Conservation (phyloP, 2,113 vertebrate genomes). For the Philantomba maxwellii region DNA sequence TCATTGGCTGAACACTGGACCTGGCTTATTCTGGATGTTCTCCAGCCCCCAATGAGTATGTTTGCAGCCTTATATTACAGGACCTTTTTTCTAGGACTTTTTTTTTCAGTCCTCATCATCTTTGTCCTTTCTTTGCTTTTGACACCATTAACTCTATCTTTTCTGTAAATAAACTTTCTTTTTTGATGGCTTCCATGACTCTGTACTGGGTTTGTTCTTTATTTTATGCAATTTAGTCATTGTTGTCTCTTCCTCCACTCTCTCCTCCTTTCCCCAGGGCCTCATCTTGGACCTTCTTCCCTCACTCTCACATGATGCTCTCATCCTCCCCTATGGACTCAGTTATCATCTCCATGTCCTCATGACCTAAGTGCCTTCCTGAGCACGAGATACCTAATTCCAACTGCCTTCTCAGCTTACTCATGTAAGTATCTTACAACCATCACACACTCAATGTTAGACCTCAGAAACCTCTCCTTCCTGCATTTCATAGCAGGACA, state of each 20-base stretch:
- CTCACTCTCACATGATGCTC: not conserved
- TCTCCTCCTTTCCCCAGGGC: not conserved
- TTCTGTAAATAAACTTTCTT: not conserved
- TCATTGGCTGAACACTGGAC: not conserved
- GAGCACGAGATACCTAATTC: not conserved
- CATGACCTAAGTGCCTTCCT: not conserved
- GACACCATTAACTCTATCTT: not conserved
- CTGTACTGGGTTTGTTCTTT: not conserved
- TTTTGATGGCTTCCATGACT: not conserved
- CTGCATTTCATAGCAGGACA: not conserved
- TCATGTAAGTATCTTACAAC: not conserved
- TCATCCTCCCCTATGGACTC: not conserved
- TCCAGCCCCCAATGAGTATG: not conserved
- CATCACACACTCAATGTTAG: not conserved
- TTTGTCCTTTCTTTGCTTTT: not conserved
- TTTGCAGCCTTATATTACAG: not conserved
- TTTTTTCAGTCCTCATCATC: not conserved
- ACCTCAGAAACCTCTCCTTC: not conserved
- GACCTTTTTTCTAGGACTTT: not conserved
- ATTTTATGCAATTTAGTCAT: not conserved
- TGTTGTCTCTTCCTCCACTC: not conserved
- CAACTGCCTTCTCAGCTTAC: not conserved
- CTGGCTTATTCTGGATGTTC: not conserved
- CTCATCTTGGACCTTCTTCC: not conserved
- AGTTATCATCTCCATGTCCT: not conserved